phyloP scores from a whole-genome alignment of 2,113 vertebrate genomes.

The Marcusenius ussheri region DNA sequence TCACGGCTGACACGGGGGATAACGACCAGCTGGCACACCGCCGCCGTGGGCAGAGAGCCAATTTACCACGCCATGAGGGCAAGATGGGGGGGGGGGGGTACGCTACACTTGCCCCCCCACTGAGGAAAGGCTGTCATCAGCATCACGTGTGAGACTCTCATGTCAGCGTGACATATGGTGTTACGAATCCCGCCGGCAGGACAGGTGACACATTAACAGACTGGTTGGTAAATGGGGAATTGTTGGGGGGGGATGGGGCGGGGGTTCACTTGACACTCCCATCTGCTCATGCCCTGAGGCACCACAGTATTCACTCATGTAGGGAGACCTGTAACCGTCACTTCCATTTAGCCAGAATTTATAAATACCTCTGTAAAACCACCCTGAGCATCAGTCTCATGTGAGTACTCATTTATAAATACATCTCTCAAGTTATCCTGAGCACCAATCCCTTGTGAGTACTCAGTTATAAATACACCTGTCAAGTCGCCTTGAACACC shows the following conservation, averaged over 20 bases:
- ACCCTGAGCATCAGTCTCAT: not conserved
- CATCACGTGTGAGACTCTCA: slow-evolving; percentile 46
- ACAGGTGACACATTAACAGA: slow-evolving; percentile 75
- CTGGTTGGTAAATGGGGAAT: slow-evolving; percentile 50
- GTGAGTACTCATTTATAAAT: slow-evolving; percentile 36
- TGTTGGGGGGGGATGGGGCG: slow-evolving; percentile 37
- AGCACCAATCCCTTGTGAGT: not conserved
- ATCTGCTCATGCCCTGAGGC: slow-evolving; percentile 76
- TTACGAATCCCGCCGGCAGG: slow-evolving; percentile 63
- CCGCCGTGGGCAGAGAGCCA: not conserved
- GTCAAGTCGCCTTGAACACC: not conserved
- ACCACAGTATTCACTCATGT: slow-evolving; percentile 75
- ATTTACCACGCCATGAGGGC: not conserved
- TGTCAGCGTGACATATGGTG: slow-evolving; percentile 73
- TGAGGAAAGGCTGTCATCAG: not conserved
- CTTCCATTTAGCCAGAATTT: slow-evolving; percentile 66
- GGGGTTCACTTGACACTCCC: slow-evolving; percentile 77
- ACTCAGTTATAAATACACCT: not conserved
- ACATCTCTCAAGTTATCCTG: slow-evolving; percentile 41
- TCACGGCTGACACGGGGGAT: not conserved
- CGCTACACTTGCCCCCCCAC: not conserved
- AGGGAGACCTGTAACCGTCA: slow-evolving; percentile 74
- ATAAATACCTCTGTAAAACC: slow-evolving; percentile 49
- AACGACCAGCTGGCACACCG: not conserved
- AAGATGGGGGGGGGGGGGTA: not conserved